Conservation (phyloP, 2,113 vertebrate genomes). For the Plecotus auritus region DNA sequence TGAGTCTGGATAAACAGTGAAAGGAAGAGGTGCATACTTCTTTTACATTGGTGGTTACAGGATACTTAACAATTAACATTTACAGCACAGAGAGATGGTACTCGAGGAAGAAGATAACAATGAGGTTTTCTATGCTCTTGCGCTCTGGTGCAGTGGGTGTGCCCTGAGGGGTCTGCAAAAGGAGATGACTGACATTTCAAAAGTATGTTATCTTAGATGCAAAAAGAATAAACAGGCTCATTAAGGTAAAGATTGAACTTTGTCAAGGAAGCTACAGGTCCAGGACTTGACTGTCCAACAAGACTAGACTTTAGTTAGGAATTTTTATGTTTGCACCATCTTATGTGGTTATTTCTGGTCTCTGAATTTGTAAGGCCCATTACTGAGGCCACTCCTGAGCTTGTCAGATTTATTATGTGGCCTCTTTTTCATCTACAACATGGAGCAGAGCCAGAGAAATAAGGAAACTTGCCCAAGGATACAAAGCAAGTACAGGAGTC, state of each 20-base stretch:
- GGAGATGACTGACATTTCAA: background rate
- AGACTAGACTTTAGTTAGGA: background rate
- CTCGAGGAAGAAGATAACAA: background rate
- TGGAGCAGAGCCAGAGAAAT: background rate
- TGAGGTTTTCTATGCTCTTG: background rate
- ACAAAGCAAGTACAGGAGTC: background rate
- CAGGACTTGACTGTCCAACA: background rate
- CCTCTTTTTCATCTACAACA: background rate
- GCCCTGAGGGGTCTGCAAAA: background rate
- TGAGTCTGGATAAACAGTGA: background rate
- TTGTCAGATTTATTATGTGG: background rate
- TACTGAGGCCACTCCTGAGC: background rate
- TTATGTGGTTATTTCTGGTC: background rate
- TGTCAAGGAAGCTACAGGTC: background rate
- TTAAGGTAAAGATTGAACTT: background rate
- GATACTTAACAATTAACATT: background rate
- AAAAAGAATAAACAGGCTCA: background rate
- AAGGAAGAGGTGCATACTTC: background rate
- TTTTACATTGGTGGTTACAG: background rate
- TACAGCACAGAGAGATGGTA: background rate
- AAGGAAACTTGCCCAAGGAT: background rate
- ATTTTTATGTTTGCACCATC: background rate
- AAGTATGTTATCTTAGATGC: background rate
- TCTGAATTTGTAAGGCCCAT: background rate
- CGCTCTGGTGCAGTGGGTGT: background rate